phyloP scores from a whole-genome alignment of 2,113 vertebrate genomes.

The Irena cyanogastra region DNA sequence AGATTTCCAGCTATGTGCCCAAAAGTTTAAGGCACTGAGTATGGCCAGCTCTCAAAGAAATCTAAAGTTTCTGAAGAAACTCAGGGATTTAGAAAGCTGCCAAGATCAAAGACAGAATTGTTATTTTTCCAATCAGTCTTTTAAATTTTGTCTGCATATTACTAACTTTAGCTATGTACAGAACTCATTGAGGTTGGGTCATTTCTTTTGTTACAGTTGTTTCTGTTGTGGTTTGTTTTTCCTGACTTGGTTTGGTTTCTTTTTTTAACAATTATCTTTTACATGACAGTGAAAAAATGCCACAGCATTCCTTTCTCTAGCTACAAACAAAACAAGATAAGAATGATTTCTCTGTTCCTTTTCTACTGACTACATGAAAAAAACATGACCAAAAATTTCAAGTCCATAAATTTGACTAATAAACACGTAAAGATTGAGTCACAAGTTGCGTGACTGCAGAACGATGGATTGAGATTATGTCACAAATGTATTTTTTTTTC shows the following conservation, averaged over 20 bases:
- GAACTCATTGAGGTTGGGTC: neutral
- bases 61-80: neutral
- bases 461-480: rapidly evolving
- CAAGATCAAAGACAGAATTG: neutral
- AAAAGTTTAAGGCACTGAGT: neutral
- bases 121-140: neutral
- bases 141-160: neutral
- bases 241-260: neutral
- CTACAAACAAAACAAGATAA: neutral
- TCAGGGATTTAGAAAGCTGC: neutral
- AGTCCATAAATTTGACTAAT: neutral
- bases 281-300: neutral
- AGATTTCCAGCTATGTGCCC: neutral
- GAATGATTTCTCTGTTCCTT: neutral
- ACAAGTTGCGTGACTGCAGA: neutral
- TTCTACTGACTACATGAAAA: neutral
- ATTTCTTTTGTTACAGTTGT: neutral
- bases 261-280: neutral
- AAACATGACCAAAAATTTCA: neutral
- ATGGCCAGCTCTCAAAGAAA: neutral
- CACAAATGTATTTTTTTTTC: neutral
- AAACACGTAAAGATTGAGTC: neutral
- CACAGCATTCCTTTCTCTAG: neutral
- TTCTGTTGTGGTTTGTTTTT: neutral
- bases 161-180: neutral